A percentile compares a stretch with the other conserved stretches of the same genome.
Evolutionary conservation across 2,797 vertebrate species (phyloP).

Genomic region (Enteromius mattozi): DNA sequence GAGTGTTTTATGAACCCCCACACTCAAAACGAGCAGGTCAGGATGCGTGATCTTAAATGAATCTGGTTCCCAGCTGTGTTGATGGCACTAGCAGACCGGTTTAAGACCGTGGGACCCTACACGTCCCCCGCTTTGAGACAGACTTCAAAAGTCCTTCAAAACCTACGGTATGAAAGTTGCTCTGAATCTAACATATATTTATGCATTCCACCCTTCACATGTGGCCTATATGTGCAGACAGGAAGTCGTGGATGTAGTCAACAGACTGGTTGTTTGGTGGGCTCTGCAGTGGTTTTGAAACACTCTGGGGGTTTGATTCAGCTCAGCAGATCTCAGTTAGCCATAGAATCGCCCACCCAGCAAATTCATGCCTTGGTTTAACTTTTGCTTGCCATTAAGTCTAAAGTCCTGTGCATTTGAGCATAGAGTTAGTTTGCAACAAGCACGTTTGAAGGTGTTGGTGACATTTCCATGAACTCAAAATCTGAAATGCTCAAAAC

Average conservation of each 20-base stretch:
- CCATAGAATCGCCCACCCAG: conserved; percentile 32
- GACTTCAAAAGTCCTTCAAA: conserved; percentile 29
- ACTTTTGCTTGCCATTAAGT: not conserved
- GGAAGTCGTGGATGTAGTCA: conserved; percentile 14
- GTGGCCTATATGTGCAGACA: not conserved
- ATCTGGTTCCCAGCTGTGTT: conserved; percentile 46
- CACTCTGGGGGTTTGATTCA: not conserved
- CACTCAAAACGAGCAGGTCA: conserved; percentile 18
- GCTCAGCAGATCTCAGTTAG: conserved; percentile 15
- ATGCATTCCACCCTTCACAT: not conserved
- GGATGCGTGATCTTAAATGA: conserved; percentile 7
- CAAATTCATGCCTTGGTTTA: not conserved
- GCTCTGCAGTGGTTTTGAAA: conserved; percentile 9
- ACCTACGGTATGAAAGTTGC: conserved; percentile 12
- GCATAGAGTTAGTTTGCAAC: not conserved
- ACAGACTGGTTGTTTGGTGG: conserved; percentile 31
- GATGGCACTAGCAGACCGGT: conserved; percentile 24
- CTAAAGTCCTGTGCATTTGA: not conserved
- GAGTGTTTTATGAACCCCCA: not conserved
- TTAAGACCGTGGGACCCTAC: conserved; percentile 25
- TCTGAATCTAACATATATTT: conserved; percentile 10
- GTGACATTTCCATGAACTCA: not conserved
- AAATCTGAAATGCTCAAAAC: not conserved
- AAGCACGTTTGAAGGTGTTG: not conserved
- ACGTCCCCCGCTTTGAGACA: conserved; percentile 20